Percentiles rank a stretch among this genome's conserved stretches.
Evolutionary conservation across 2,888 invertebrate genomes (phyloP).

Genomic region (Theretra japonica): DNA sequence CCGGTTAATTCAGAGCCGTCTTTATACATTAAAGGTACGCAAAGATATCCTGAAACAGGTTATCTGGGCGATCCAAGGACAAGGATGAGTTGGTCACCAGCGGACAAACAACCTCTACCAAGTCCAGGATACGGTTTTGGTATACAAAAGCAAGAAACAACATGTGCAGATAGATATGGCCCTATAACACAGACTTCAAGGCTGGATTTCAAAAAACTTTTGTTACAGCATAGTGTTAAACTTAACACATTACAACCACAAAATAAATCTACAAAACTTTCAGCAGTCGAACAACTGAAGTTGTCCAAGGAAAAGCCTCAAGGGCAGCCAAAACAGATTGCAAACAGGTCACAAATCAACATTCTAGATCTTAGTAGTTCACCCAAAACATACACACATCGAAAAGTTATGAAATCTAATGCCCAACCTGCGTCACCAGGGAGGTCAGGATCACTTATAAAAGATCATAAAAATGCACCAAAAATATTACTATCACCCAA

Average conservation of each 20-base stretch:
- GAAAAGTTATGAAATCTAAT: slow-evolving; percentile 84
- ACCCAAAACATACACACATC: slow-evolving; percentile 88
- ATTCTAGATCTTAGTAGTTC: slow-evolving; percentile 89
- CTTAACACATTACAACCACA: slow-evolving; percentile 81
- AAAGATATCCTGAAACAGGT: slow-evolving; percentile 85
- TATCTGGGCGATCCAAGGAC: slow-evolving; percentile 84
- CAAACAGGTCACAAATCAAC: slow-evolving; percentile 82
- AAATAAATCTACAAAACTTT: slow-evolving; percentile 86
- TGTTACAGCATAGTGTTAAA: slow-evolving; percentile 91
- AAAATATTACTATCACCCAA: slow-evolving; percentile 89
- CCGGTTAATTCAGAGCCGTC: slow-evolving; percentile 81
- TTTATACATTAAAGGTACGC: slow-evolving; percentile 70
- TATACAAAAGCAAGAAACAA: slow-evolving; percentile 68
- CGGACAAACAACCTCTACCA: slow-evolving; percentile 69
- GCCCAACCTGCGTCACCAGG: slow-evolving; percentile 82
- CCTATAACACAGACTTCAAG: slow-evolving; percentile 89
- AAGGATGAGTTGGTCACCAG: slow-evolving; percentile 88
- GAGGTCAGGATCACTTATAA: slow-evolving; percentile 78
- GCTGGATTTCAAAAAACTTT: slow-evolving; percentile 92
- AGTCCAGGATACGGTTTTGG: slow-evolving; percentile 51
- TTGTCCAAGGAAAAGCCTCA: slow-evolving; percentile 85
- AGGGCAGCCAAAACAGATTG: slow-evolving; percentile 58
- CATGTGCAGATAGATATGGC: slow-evolving; percentile 87
- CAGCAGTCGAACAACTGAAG: slow-evolving; percentile 92
- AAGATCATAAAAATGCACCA: slow-evolving; percentile 82